These are phyloP conservation scores for Macroramphosus scolopax DNA, from an alignment of 2,797 vertebrate genomes.

Conservation along the genomic window DNA sequence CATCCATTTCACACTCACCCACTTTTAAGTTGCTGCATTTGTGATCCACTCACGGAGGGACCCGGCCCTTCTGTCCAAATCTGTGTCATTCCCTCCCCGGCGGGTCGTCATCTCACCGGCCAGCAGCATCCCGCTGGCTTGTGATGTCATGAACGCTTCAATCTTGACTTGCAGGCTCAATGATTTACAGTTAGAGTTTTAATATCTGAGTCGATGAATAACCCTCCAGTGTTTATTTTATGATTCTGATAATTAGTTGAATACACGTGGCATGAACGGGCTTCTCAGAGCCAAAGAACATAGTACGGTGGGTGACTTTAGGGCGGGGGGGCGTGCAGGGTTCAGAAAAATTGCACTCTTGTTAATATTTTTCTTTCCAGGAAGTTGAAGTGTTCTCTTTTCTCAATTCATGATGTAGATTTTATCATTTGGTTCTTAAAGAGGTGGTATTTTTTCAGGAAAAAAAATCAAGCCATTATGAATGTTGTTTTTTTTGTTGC, in stretches of 20 bases:
- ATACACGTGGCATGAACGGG: conserved; percentile 47
- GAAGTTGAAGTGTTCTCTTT: conserved; percentile 37
- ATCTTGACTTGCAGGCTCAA: conserved; percentile 41
- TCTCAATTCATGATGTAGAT: conserved; percentile 63
- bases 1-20: conserved; percentile 57
- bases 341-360: conserved; percentile 78
- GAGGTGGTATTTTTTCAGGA: conserved; percentile 81
- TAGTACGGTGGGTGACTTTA: conserved; percentile 54
- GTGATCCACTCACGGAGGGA: conserved; percentile 35
- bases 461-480: conserved; percentile 76
- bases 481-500: conserved; percentile 72
- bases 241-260: conserved; percentile 34
- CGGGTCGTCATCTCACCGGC: conserved; percentile 27
- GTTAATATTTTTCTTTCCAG: conserved; percentile 42
- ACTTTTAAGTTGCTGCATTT: conserved; percentile 43
- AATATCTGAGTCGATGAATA: conserved; percentile 24
- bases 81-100: conserved; percentile 36
- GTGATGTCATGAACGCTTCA: conserved; percentile 54
- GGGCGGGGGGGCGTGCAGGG: conserved; percentile 51
- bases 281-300: conserved; percentile 76
- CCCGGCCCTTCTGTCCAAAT: conserved; percentile 31
- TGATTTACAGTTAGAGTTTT: conserved; percentile 43
- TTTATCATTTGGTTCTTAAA: conserved; percentile 75
- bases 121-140: conserved; percentile 64
- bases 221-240: conserved; percentile 41